Evolutionary conservation across 2,888 invertebrate species (phyloP).

Genomic region (Eremobia ochroleuca): DNA sequence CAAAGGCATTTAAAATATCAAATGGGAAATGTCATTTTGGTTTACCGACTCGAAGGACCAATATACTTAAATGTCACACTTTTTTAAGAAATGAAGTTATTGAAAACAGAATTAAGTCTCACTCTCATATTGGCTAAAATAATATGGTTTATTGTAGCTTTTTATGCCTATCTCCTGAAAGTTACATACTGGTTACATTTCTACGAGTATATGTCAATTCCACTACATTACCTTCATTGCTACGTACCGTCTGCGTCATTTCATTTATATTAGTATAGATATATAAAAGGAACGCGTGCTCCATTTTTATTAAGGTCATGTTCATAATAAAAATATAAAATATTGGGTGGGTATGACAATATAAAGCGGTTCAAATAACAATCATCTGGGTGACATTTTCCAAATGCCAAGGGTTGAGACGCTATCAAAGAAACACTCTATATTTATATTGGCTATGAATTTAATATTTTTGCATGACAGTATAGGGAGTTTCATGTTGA

Average conservation of each 20-base stretch:
- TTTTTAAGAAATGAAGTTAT: neutral
- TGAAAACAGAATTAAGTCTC: neutral
- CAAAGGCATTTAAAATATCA: conserved; percentile 12
- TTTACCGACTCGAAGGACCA: conserved; percentile 3
- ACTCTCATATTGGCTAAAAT: neutral
- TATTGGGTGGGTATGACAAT: conserved; percentile 38
- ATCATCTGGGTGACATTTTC: conserved; percentile 55
- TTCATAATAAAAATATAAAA: conserved; percentile 37
- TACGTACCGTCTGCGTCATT: conserved; percentile 25
- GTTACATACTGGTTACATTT: neutral
- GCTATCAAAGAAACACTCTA: conserved; percentile 14
- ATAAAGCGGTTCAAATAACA: conserved; percentile 45
- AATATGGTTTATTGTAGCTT: neutral
- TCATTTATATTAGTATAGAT: conserved; percentile 10
- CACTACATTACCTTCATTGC: neutral
- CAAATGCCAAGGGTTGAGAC: conserved; percentile 47
- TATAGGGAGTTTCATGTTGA: neutral
- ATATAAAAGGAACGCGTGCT: conserved; percentile 17
- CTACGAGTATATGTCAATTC: neutral
- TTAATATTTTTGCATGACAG: neutral
- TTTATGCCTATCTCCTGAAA: neutral
- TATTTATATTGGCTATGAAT: conserved; percentile 23
- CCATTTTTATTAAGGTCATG: conserved; percentile 47
- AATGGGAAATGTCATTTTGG: conserved; percentile 21
- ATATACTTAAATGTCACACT: neutral